A percentile compares a stretch with the other conserved stretches of the same genome.
Evolutionary conservation across 2,113 vertebrate genomes (phyloP).

Genomic region (Pterophyllum scalare): DNA sequence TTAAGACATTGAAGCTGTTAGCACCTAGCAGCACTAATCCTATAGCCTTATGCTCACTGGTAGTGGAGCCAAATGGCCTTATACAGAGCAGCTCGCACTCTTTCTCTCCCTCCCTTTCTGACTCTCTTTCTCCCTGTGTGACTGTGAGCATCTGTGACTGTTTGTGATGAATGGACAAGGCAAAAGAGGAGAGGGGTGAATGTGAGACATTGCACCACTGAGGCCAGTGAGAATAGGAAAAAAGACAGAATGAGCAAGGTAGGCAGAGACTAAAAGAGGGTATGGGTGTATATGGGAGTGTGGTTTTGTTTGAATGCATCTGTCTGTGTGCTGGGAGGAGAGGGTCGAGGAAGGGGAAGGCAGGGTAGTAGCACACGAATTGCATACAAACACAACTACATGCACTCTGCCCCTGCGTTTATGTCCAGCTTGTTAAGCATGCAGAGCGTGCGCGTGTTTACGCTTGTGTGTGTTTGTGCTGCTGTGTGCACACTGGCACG

Average conservation of each 20-base stretch:
- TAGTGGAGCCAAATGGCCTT: conserved; percentile 63
- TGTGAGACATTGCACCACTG: conserved; percentile 62
- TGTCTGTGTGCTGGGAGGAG: background rate
- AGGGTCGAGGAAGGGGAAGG: conserved; percentile 8
- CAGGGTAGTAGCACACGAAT: conserved; percentile 46
- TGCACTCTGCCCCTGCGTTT: conserved; percentile 72
- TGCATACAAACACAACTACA: conserved; percentile 70
- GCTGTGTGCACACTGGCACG: background rate
- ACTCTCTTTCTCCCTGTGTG: conserved; percentile 28
- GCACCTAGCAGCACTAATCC: conserved; percentile 79
- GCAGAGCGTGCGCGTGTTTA: conserved; percentile 17
- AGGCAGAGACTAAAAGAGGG: conserved; percentile 31
- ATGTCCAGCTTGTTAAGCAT: conserved; percentile 68
- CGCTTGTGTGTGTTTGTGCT: conserved; percentile 32
- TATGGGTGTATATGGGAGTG: background rate
- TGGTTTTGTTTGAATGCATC: conserved; percentile 4
- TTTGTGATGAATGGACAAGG: conserved; percentile 72
- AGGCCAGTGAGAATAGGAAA: conserved; percentile 53
- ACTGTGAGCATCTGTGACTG: conserved; percentile 52
- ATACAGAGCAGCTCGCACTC: conserved; percentile 37
- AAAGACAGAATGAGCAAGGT: conserved; percentile 37
- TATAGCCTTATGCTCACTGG: conserved; percentile 70
- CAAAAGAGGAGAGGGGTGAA: conserved; percentile 60
- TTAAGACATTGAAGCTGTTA: conserved; percentile 76
- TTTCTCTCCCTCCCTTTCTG: conserved; percentile 18